A percentile compares a stretch with the other conserved stretches of the same genome.
Evolutionary conservation across 2,113 vertebrate species (phyloP).

Genomic region (Xenus cinereus): DNA sequence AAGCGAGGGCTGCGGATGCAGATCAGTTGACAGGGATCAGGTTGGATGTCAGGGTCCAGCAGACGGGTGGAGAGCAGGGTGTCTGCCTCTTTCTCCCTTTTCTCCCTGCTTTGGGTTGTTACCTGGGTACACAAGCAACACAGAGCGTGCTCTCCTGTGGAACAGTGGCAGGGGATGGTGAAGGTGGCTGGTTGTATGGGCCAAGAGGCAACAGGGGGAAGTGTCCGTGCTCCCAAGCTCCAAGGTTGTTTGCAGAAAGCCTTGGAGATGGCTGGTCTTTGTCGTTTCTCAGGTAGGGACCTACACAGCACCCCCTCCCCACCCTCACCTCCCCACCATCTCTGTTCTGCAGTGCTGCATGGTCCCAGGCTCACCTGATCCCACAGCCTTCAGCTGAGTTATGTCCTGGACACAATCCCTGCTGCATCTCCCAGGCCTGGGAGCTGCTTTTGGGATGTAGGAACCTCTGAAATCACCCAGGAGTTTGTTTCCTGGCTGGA

Average conservation of each 20-base stretch:
- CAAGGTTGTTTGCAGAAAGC: neutral
- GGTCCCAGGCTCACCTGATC: neutral
- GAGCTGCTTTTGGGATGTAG: neutral
- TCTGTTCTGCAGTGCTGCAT: rapidly evolving
- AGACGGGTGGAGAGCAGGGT: neutral
- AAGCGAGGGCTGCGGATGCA: neutral
- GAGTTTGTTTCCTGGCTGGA: neutral
- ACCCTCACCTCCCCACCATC: neutral
- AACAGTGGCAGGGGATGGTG: neutral
- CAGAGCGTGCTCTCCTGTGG: neutral
- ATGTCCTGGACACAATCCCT: neutral
- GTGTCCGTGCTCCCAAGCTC: neutral
- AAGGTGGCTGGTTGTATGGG: neutral
- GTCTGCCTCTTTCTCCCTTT: neutral
- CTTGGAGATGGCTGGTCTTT: neutral
- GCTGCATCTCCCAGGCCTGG: neutral
- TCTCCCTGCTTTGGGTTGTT: neutral
- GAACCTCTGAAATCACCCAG: neutral
- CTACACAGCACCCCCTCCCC: neutral
- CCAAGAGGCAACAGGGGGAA: neutral
- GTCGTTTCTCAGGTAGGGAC: neutral
- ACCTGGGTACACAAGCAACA: neutral
- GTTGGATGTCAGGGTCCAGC: neutral
- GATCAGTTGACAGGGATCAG: neutral
- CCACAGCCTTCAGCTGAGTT: neutral